These are phyloP conservation scores for Babylonia areolata DNA, from an alignment of 1,140 invertebrate species.

Conservation along the genomic window DNA sequence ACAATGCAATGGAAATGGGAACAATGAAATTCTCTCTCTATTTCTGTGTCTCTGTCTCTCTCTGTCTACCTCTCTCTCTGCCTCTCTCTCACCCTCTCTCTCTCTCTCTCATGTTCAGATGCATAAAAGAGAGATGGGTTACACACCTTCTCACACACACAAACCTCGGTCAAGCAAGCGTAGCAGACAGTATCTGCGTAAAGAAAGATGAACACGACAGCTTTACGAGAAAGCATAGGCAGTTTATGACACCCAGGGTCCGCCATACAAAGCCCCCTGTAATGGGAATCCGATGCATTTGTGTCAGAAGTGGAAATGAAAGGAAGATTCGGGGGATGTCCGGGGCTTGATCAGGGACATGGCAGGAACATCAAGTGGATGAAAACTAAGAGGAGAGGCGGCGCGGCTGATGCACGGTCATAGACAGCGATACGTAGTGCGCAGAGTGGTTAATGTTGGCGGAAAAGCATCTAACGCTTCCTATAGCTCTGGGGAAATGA, in stretches of 20 bases:
- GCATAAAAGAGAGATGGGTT: not conserved
- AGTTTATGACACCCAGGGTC: not conserved
- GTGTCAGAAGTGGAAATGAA: not conserved
- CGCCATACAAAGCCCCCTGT: not conserved
- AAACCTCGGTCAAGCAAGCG: not conserved
- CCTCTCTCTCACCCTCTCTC: not conserved
- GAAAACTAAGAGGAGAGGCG: too few relatives aligned
- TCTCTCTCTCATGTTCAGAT: not conserved
- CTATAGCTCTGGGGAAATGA: too few relatives aligned
- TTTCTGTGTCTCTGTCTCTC: slow-evolving; percentile 15
- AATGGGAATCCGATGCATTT: not conserved
- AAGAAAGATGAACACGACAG: not conserved
- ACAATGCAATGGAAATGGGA: too few relatives aligned
- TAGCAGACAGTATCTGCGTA: not conserved
- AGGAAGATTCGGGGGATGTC: not conserved
- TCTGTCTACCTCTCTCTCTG: slow-evolving; percentile 13
- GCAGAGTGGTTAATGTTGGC: too few relatives aligned
- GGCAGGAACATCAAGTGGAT: too few relatives aligned
- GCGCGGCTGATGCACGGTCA: too few relatives aligned
- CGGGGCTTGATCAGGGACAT: too few relatives aligned
- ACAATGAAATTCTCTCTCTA: slow-evolving; percentile 14
- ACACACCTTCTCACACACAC: too few relatives aligned
- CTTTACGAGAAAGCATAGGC: not conserved
- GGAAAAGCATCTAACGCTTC: too few relatives aligned
- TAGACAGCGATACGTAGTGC: too few relatives aligned